Evolutionary conservation across 2,888 invertebrate species (phyloP), one percentile per base, ranked within the genome.

Genomic region (Ennomos quercinarius): DNA sequence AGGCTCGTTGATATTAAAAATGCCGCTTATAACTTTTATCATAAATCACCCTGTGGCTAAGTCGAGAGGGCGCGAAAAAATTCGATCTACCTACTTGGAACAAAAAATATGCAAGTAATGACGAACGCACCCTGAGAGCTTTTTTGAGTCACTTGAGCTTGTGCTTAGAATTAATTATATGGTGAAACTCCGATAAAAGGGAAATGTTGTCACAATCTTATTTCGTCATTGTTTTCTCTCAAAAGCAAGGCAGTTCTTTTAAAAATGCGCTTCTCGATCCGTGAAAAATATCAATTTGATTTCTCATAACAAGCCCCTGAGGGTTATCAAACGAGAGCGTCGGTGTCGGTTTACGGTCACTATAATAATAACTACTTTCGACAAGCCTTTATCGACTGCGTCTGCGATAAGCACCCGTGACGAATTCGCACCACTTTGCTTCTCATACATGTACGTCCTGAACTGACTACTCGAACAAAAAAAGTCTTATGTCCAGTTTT

Each of bases 101-200:
- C 85, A 89, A 89, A 89, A 91, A 91, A 91, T 89, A 83, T 91
- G 92, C 92, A 91, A 91, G 92, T 91, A 91, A 92, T 83, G 88
- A 83, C 87, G 78, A 82, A 81, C 83, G 85, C 83, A 77, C 81
- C 84, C 81, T 90, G 86, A 91, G 89, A 89, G 91, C 89, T 87
- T 90, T 91, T 89, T 84, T 83, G 81, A 86, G 89, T 90, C 77
- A 71, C 66, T 73, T 71, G 72, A 76, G 81, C 80, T 68, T 84
- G 81, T 80, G 86, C 76, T 84, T 83, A 83, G 91, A 89, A 91
- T 91, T 87, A 86, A 91, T 91, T 88, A 85, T 82, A 69, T 68
- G 65, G 57, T 62, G 64, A 63, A 69, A 54, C 56, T 52, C 61
- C 66, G 67, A 54, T 71, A 70, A 72, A 64, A 67, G 72, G 65